phyloP scores from a whole-genome alignment of 2,888 invertebrate species.

The Tenthredo mesomela region DNA sequence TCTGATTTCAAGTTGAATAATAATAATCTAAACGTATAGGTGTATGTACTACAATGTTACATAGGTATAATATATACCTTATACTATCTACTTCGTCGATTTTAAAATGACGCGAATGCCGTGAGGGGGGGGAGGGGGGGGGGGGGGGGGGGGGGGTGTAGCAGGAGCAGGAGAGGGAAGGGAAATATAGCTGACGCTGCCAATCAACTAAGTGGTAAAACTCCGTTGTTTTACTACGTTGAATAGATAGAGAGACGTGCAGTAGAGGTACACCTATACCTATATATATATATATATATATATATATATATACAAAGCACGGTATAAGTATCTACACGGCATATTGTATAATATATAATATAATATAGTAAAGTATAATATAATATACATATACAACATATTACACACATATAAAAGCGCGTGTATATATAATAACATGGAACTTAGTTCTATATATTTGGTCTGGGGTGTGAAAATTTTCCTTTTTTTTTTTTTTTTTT shows the following conservation, averaged over 20 bases:
- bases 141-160: too few relatives aligned
- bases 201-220: constrained; percentile 20
- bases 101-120: neutral
- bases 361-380: neutral
- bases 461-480: too few relatives aligned
- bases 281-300: too few relatives aligned
- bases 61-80: neutral
- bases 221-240: constrained; percentile 10
- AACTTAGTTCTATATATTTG: too few relatives aligned
- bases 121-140: too few relatives aligned
- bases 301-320: too few relatives aligned
- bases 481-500: too few relatives aligned
- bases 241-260: constrained; percentile 5
- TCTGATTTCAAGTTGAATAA: neutral
- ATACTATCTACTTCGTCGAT: neutral
- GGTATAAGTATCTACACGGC: too few relatives aligned
- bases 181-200: neutral
- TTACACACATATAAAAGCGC: neutral
- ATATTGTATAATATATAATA: neutral
- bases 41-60: too few relatives aligned
- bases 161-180: neutral
- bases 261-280: neutral
- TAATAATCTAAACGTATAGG: neutral
- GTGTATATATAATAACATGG: neutral
- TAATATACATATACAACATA: neutral